A percentile compares a stretch with the other conserved stretches of the same genome.
These are phyloP conservation scores for Clepsis dumicolana DNA, from an alignment of 2,888 invertebrate genomes.

Conservation along the genomic window DNA sequence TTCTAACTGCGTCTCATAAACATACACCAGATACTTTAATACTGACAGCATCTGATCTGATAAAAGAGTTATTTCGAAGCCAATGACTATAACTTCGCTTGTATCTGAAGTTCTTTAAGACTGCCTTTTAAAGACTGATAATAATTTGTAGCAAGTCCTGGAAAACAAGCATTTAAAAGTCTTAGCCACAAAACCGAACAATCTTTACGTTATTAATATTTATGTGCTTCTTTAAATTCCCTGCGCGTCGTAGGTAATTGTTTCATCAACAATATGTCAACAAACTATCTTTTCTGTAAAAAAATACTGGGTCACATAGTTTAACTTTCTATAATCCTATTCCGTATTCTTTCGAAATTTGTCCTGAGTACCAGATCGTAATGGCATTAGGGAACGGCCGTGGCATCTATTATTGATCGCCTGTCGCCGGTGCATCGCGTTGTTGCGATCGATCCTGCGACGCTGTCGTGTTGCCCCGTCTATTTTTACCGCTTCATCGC, in stretches of 20 bases:
- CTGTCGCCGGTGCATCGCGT: slow-evolving; percentile 70
- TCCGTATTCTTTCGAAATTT: slow-evolving; percentile 14
- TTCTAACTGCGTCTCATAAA: slow-evolving; percentile 27
- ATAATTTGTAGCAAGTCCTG: slow-evolving; percentile 13
- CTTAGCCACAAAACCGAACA: background rate
- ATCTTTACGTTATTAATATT: slow-evolving; percentile 12
- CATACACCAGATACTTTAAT: slow-evolving; percentile 24
- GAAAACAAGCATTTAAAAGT: background rate
- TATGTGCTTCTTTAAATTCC: background rate
- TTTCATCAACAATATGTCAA: background rate
- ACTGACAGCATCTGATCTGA: slow-evolving; percentile 39
- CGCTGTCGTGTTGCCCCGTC: slow-evolving; percentile 78
- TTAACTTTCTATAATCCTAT: background rate
- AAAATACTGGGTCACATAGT: background rate
- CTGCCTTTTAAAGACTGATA: slow-evolving; percentile 6
- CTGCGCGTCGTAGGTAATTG: background rate
- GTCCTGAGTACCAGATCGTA: slow-evolving; percentile 31
- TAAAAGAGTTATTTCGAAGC: slow-evolving; percentile 34
- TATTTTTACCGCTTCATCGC: slow-evolving; percentile 86
- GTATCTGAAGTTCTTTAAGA: slow-evolving; percentile 9
- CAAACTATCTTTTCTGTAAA: background rate
- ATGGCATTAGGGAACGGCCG: slow-evolving; percentile 49
- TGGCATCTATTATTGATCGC: slow-evolving; percentile 78
- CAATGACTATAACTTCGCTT: slow-evolving; percentile 32
- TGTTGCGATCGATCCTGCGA: slow-evolving; percentile 80